phyloP scores from a whole-genome alignment of 2,888 invertebrate genomes.

The Opisthograptis luteolata region DNA sequence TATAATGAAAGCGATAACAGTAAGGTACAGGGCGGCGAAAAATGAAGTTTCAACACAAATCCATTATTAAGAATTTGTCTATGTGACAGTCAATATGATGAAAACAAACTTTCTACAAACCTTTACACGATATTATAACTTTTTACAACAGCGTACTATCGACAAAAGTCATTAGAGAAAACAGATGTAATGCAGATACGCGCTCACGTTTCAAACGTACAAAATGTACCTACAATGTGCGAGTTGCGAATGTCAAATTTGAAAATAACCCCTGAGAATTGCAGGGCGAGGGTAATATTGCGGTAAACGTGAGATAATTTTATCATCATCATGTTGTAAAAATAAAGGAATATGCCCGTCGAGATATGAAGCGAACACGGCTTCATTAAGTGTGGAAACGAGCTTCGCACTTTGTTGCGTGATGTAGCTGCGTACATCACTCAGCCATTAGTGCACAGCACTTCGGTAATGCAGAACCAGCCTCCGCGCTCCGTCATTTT shows the following conservation, averaged over 20 bases:
- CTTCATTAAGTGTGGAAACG: constrained; percentile 57
- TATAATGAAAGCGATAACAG: constrained; percentile 32
- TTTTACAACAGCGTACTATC: not conserved
- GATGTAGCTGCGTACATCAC: constrained; percentile 65
- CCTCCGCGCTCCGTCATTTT: constrained; percentile 42
- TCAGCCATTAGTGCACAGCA: constrained; percentile 61
- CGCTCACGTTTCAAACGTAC: constrained; percentile 12
- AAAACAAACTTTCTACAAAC: constrained; percentile 13
- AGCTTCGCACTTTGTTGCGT: constrained; percentile 60
- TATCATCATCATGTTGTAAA: constrained; percentile 40
- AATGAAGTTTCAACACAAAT: not conserved
- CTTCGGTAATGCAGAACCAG: constrained; percentile 44
- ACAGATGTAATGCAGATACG: constrained; percentile 15
- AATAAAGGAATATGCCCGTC: constrained; percentile 46
- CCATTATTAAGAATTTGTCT: no score
- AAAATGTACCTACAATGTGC: constrained; percentile 10
- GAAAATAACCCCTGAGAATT: constrained; percentile 26
- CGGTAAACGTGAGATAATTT: constrained; percentile 37
- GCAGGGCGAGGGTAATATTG: constrained; percentile 26
- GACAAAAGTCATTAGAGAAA: constrained; percentile 19
- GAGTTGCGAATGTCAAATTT: constrained; percentile 31
- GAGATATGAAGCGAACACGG: constrained; percentile 46
- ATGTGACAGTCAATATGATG: no score
- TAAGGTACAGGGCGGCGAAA: constrained; percentile 17
- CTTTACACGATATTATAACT: constrained; percentile 7